Conservation (phyloP, 2,797 vertebrate species). For the Ctenosaura bakeri region DNA sequence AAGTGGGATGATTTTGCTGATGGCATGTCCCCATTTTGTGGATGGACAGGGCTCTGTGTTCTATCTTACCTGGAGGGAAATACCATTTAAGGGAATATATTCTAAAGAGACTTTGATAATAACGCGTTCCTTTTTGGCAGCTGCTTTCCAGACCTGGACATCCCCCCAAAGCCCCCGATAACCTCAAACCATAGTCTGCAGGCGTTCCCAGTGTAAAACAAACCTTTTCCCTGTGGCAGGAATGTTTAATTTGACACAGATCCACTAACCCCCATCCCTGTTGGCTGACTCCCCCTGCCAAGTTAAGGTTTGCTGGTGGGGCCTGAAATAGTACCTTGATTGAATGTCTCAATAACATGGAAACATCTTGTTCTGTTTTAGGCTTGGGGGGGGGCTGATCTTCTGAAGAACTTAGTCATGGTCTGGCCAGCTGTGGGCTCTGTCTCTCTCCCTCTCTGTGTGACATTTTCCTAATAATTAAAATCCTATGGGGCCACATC, state of each 20-base stretch:
- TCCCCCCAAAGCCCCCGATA: neutral
- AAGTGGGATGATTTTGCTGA: neutral
- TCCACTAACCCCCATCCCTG: neutral
- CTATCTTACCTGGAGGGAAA: neutral
- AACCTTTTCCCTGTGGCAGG: neutral
- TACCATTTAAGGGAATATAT: neutral
- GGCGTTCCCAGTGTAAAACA: neutral
- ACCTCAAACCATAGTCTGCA: neutral
- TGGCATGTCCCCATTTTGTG: neutral
- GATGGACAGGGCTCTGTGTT: neutral
- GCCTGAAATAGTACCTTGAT: neutral
- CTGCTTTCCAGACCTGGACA: neutral
- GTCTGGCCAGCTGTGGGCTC: neutral
- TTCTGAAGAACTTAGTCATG: neutral
- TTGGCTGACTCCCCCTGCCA: neutral
- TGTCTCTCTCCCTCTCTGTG: neutral
- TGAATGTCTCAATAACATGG: slow-evolving; percentile 16
- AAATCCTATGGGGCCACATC: slow-evolving; percentile 19
- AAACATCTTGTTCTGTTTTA: slow-evolving; percentile 32
- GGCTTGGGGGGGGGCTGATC: neutral
- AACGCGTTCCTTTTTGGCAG: neutral
- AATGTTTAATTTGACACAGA: slow-evolving; percentile 16
- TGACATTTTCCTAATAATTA: slow-evolving; percentile 26
- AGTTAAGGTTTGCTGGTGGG: neutral
- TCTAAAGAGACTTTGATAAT: neutral